A percentile compares a stretch with the other conserved stretches of the same genome.
Evolutionary conservation across 2,113 vertebrate species (phyloP).

Genomic region (Megaceryle torquata): DNA sequence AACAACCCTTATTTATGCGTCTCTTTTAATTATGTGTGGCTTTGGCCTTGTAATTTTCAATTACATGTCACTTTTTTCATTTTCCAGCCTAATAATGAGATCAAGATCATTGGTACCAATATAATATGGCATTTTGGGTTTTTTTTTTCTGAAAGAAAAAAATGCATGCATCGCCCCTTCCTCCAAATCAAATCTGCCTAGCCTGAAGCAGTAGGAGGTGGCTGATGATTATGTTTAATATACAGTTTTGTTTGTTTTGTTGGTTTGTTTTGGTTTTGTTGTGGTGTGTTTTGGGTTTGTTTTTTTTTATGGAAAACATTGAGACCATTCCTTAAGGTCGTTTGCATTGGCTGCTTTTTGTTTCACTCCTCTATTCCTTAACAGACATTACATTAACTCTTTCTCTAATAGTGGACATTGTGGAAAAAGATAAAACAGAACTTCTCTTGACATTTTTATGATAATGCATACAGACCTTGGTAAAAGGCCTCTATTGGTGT

Average conservation of each 20-base stretch:
- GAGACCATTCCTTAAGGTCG: background rate
- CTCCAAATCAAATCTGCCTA: background rate
- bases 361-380: background rate
- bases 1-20: background rate
- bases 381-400: background rate
- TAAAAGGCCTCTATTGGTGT: background rate
- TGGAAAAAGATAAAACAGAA: background rate
- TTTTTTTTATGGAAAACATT: background rate
- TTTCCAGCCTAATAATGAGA: background rate
- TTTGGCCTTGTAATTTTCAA: background rate
- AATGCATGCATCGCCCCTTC: background rate
- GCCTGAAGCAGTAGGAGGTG: background rate
- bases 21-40: background rate
- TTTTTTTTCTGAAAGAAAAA: background rate
- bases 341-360: background rate
- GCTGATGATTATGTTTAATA: background rate
- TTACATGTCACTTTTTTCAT: background rate
- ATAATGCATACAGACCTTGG: background rate
- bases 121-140: background rate
- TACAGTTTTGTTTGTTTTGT: no score
- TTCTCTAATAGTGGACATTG: background rate
- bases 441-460: background rate
- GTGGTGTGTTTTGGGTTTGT: background rate
- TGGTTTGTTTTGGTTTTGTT: no score
- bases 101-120: background rate